Evolutionary conservation across 2,888 invertebrate genomes (phyloP), one percentile per base, ranked within the genome.

Genomic region (Ellobium chinense): DNA sequence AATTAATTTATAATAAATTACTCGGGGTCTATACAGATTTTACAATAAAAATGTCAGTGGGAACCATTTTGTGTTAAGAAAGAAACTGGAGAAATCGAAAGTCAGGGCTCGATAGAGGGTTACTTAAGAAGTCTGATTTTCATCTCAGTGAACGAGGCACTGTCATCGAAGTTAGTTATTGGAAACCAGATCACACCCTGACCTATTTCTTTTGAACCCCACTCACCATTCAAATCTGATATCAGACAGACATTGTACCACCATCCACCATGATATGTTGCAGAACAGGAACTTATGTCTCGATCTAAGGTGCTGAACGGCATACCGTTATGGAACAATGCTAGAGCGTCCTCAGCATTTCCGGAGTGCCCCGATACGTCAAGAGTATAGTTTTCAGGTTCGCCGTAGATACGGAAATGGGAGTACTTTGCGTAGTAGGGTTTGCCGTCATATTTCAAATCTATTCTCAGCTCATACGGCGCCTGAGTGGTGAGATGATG

Each of bases 271-370:
- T 82, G 78, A 85, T 89, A 88, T 29, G 89, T 90, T 0, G 83
- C 87, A 0, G 92, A 92, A 81, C 92, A 92, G 85, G 91, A 89
- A 14, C 89, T 85, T 62, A 84, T 85, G 87, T 92, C 92, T 21
- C 84, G 84, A 84, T 92, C 92, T 60, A 87, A 87, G 1, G 92
- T 92, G 77, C 90, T 91, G 85, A 92, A 92, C 27, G 88, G 86
- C 89, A 89, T 90, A 24, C 86, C 88, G 80, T 92, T 89, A 74
- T 92, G 91, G 84, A 88, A 88, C 69, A 88, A 88, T 5, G 92
- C 76, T 0, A 91, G 91, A 83, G 92, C 92, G n/a, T n/a, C n/a
- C 9, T 92, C 92, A 69, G 90, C 90, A 77, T 87, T 85, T 0
- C 91, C 91, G 0, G 58, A 80, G 77, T 87, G 90, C n/a, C 87